Evolutionary conservation across 30 jellyfish, hydroid and myxozoan genomes (phyloP), one percentile per base, ranked within the genome.

Genomic region (Chrysaora quinquecirrha): DNA sequence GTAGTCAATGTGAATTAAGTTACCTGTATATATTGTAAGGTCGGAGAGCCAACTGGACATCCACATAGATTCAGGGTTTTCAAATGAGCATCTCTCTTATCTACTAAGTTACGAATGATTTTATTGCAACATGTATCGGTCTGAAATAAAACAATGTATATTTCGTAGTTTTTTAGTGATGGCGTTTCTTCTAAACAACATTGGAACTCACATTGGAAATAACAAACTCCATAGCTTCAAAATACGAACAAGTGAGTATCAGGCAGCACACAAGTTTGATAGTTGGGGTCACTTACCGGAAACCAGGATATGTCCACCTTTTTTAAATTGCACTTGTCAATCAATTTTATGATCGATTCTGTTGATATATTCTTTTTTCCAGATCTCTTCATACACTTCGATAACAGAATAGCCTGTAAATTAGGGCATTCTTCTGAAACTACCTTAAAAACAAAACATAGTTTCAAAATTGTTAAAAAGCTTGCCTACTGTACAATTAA

Each of bases 221-320:
- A n/a, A n/a, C n/a, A n/a, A n/a, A n/a, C n/a, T n/a, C n/a, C n/a
- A n/a, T n/a, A n/a, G n/a, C n/a, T n/a, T n/a, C n/a, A n/a, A n/a
- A n/a, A n/a, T n/a, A n/a, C n/a, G n/a, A n/a, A n/a, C n/a, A n/a
- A n/a, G n/a, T n/a, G n/a, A n/a, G n/a, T n/a, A n/a, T n/a, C n/a
- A n/a, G n/a, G n/a, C n/a, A n/a, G n/a, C n/a, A n/a, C n/a, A n/a
- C n/a, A n/a, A n/a, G n/a, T n/a, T n/a, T n/a, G n/a, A n/a, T n/a
- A n/a, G n/a, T n/a, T n/a, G n/a, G n/a, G n/a, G n/a, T n/a, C n/a
- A 75, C 87, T 46, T 30, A 82, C 92, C 80, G 56, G 64, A 1
- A 82, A 27, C 92, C 92, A 82, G 6, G 92, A 82, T 7, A 82
- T 30, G 64, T 82, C 92, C 20, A 82, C 76, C 29, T 4, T 58